Base-by-base conservation (phyloP, 2,797 vertebrate genomes). In the Loriculus beryllinus region DNA sequence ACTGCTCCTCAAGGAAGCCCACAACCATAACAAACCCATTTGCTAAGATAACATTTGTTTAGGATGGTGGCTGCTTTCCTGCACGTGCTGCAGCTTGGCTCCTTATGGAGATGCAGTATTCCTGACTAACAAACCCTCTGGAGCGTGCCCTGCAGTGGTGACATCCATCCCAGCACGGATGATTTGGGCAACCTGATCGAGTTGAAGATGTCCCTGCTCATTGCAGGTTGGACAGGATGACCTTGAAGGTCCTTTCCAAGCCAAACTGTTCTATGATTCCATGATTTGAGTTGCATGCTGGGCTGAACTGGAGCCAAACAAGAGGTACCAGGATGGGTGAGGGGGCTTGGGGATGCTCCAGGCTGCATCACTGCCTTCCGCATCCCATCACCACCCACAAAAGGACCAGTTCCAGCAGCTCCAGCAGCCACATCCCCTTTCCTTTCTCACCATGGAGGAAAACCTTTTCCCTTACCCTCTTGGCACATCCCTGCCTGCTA, bases 281-380 rank as follows among this genome's bases (percentile, higher is more conserved):
- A 19, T 37, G 12, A 21, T 40, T 7, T 20, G 60, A 40, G 59
- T 14, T 1, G 12, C 1, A 0, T 2, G 5, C 10, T 0, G 7
- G 56, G 37, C 25, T 49, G 7, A 54, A 25, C 0, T 2, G 2
- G 45, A 16, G 19, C 31, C 39, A 10, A 47, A 20, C 2, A 1
- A 7, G 39, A 42, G 45, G 45, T 16, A 39, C 15, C 17, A 33
- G 31, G 15, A 13, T 3, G 0, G 10, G 9, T 1, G 13, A 56
- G 20, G 21, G 29, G 15, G 39, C 33, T 63, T 12, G 31, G 69
- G 64, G 80, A 63, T 83, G 77, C 37, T 52, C 37, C 33, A 16
- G 51, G 37, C 56, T 52, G 33, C 22, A 31, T 9, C 0, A 10
- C 14, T 45, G 49, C 63, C n/a, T 42, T 12, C 78, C 33, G 35